Conservation (phyloP, 1,140 invertebrate genomes). For the Monochamus saltuarius region DNA sequence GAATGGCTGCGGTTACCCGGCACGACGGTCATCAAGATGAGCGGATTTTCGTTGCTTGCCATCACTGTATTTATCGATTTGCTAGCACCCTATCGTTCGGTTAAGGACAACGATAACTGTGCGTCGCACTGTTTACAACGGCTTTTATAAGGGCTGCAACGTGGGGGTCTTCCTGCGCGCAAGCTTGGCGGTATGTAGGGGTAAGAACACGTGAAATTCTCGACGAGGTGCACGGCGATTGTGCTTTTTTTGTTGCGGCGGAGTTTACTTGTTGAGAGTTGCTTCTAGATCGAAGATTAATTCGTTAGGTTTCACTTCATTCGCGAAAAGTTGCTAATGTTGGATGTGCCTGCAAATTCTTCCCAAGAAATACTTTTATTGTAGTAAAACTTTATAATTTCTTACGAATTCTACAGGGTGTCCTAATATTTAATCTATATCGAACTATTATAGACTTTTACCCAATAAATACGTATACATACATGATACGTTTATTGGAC, state of each 20-base stretch:
- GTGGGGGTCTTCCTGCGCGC: constrained; percentile 26
- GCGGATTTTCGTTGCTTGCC: constrained; percentile 32
- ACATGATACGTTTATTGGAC: too few relatives aligned
- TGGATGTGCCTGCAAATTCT: too few relatives aligned
- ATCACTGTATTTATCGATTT: constrained; percentile 19
- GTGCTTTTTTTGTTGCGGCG: neutral
- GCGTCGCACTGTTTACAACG: constrained; percentile 23
- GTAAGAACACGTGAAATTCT: constrained; percentile 25
- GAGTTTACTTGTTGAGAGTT: constrained; percentile 5
- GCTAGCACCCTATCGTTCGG: neutral
- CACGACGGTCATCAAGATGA: constrained; percentile 31
- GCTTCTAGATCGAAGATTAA: neutral
- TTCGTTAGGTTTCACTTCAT: too few relatives aligned
- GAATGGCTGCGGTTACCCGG: constrained; percentile 38
- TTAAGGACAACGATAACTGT: constrained; percentile 23
- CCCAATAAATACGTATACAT: too few relatives aligned
- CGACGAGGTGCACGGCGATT: neutral
- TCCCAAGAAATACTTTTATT: too few relatives aligned
- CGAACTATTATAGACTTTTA: too few relatives aligned
- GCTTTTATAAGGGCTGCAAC: constrained; percentile 33
- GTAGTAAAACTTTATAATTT: too few relatives aligned
- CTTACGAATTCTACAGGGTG: too few relatives aligned
- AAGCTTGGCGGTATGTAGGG: constrained; percentile 16
- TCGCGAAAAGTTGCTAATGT: too few relatives aligned
- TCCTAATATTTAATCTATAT: too few relatives aligned